Conservation (phyloP, 2,888 invertebrate genomes). For the Blera fallax region DNA sequence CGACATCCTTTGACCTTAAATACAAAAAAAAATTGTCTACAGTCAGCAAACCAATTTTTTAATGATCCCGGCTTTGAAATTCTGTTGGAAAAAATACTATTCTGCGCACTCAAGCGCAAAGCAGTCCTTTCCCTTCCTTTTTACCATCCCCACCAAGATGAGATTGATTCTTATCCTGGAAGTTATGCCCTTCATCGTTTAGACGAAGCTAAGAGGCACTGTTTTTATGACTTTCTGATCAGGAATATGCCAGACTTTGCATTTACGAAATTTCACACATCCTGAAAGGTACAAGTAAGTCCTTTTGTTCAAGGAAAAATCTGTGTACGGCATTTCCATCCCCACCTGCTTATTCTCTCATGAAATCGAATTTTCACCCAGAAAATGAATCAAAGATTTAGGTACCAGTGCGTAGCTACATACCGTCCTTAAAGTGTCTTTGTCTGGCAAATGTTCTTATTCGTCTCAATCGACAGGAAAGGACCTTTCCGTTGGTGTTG, state of each 20-base stretch:
- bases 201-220: neutral
- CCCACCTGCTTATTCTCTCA: neutral
- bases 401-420: neutral
- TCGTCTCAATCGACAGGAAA: neutral
- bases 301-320: neutral
- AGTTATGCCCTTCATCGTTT: conserved; percentile 4
- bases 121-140: neutral
- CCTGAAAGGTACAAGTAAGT: neutral
- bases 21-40: neutral
- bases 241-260: neutral
- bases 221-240: conserved; percentile 13
- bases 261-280: conserved; percentile 7
- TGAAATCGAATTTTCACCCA: conserved; percentile 36
- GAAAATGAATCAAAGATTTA: conserved; percentile 28
- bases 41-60: neutral
- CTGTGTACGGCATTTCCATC: neutral
- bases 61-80: neutral
- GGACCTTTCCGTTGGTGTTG: conserved; percentile 33
- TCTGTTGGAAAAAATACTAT: neutral
- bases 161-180: conserved; percentile 20
- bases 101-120: neutral
- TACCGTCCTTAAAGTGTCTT: neutral
- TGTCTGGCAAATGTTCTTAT: neutral
- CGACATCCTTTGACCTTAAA: neutral
- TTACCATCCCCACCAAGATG: neutral